phyloP scores from a whole-genome alignment of 1,140 invertebrate genomes.

The Hesperophylax magnus region DNA sequence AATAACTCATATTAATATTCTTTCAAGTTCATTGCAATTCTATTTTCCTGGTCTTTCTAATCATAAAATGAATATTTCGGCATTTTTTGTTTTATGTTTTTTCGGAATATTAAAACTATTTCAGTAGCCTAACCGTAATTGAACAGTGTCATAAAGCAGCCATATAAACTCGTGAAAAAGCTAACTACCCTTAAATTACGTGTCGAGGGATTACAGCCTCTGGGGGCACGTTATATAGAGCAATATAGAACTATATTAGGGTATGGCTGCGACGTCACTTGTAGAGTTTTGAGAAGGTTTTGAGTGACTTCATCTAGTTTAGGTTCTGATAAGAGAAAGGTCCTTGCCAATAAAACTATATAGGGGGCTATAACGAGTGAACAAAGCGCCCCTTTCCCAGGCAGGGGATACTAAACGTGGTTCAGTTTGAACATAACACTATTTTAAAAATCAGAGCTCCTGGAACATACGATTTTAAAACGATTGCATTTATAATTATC shows the following conservation, averaged over 20 bases:
- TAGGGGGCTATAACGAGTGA: slow-evolving; percentile 22
- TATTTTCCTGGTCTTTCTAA: too few relatives aligned
- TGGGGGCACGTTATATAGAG: background rate
- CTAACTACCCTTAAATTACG: background rate
- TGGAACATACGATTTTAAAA: too few relatives aligned
- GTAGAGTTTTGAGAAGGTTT: background rate
- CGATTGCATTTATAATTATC: too few relatives aligned
- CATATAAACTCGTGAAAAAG: background rate
- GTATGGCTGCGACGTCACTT: background rate
- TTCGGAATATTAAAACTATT: slow-evolving; percentile 24
- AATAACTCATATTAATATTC: too few relatives aligned
- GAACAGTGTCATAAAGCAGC: slow-evolving; percentile 45
- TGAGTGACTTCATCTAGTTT: background rate
- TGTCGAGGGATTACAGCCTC: background rate
- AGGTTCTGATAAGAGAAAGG: slow-evolving; percentile 37
- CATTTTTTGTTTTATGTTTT: slow-evolving; percentile 15
- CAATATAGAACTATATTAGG: slow-evolving; percentile 15
- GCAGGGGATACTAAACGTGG: slow-evolving; percentile 24
- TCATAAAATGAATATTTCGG: background rate
- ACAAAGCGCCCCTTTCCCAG: slow-evolving; percentile 33
- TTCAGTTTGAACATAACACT: background rate
- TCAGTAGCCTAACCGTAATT: slow-evolving; percentile 52
- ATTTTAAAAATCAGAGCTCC: background rate
- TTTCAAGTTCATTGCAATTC: too few relatives aligned
- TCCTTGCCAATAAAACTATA: slow-evolving; percentile 41